Conservation (phyloP, 2,113 vertebrate genomes). For the Lagopus leucura region DNA sequence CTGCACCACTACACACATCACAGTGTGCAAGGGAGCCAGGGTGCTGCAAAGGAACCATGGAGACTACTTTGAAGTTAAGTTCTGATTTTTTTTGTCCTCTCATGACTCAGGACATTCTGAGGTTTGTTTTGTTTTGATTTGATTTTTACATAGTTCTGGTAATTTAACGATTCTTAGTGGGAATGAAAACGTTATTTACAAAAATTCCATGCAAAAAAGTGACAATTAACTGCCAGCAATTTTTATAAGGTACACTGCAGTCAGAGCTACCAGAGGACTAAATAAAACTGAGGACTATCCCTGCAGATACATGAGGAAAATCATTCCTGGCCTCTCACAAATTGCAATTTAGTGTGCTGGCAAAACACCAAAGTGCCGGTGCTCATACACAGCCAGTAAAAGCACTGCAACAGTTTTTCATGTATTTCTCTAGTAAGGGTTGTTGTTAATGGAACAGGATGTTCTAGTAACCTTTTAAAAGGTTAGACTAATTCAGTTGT, state of each 20-base stretch:
- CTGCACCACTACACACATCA: neutral
- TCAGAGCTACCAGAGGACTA: neutral
- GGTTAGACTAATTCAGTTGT: neutral
- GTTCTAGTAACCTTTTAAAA: conserved; percentile 1
- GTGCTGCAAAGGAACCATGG: neutral
- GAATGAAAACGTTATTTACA: conserved; percentile 19
- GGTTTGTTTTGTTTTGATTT: neutral
- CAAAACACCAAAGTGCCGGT: neutral
- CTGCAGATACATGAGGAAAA: conserved; percentile 7
- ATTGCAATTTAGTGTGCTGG: neutral
- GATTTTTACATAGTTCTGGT: conserved; percentile 20
- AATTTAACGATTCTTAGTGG: neutral
- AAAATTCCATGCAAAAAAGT: neutral
- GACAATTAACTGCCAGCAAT: neutral
- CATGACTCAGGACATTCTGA: neutral
- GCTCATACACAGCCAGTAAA: neutral
- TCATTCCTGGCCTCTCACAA: neutral
- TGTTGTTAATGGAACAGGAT: neutral
- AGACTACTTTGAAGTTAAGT: neutral
- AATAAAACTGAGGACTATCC: conserved; percentile 7
- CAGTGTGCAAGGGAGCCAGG: neutral
- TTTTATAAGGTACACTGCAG: neutral
- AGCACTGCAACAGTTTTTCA: neutral
- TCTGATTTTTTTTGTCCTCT: neutral
- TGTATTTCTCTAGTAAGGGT: neutral